Percentiles rank a stretch among this genome's conserved stretches.
Conservation (phyloP, 92 coral and sea anemone species). For the Hydrozoanthus gracilis region DNA sequence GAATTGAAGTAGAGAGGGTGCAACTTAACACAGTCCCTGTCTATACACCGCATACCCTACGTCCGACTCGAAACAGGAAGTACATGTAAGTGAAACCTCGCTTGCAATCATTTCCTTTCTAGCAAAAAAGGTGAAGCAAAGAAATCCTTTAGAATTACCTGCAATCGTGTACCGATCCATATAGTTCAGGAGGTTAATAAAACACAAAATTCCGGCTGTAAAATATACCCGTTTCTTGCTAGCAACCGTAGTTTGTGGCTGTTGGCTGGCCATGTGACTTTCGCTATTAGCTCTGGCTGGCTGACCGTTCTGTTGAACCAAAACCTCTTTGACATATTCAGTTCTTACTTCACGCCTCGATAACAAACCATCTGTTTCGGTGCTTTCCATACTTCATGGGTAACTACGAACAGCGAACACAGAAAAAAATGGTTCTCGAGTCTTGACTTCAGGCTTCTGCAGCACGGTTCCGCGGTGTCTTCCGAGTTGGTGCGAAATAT, state of each 20-base stretch:
- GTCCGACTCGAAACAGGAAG: no score
- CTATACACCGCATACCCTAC: no score
- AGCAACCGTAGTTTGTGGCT: neutral
- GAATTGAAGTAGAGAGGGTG: no score
- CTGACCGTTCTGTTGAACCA: neutral
- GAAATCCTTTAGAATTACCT: conserved; percentile 56
- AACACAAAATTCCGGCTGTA: conserved; percentile 81
- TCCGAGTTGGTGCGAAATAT: no score
- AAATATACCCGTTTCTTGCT: conserved; percentile 67
- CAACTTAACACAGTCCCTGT: no score
- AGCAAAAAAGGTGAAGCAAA: neutral
- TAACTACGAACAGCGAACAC: neutral
- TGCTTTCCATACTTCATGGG: neutral
- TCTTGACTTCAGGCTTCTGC: neutral
- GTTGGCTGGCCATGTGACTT: neutral
- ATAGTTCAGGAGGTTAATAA: conserved; percentile 91
- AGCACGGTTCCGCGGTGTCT: no score
- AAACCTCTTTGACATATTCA: neutral
- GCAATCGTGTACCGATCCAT: conserved; percentile 98
- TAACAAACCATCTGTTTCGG: conserved; percentile 8
- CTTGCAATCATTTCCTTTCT: neutral
- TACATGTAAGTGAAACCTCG: no score
- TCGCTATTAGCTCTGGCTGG: neutral
- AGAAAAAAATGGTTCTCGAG: neutral
- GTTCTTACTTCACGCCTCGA: neutral